Base-by-base conservation (phyloP, 1,140 invertebrate genomes). In the Rhopalosiphum padi region DNA sequence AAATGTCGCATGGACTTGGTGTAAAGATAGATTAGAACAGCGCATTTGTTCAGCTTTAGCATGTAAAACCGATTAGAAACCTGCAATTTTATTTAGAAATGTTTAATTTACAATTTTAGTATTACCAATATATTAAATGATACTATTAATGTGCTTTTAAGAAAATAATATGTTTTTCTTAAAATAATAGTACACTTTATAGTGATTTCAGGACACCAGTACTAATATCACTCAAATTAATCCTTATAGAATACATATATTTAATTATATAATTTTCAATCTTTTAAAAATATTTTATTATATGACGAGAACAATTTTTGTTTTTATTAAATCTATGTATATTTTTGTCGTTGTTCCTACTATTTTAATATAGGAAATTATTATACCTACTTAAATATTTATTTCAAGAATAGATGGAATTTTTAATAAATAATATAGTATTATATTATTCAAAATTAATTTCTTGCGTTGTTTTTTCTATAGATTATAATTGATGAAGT, bases 21-120 rank as follows among this genome's bases (percentile, higher is more conserved):
- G 95, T 94, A 94, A 91, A 35, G 94, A 94, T n/a, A 94, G 95
- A 35, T 93, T 95, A 18, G 95, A 95, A 82, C 95, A 94, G 37
- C 93, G 94, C 51, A 93, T 94, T 25, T 95, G 95, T 94, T 94
- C 94, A 68, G 93, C 94, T 8, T 91, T 94, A 90, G 94, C 94
- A 6, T 95, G 95, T 91, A 94, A 82, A 90, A 55, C 82, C 3
- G 35, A 92, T 92, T 92, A 92, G 46, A 82, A 48, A 51, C 23
- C 15, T 15, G 11, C 9, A 41, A 90, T 68, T 60, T n/a, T 21
- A n/a, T 25, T 68, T 88, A 23, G 9, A 51, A 51, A 11, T 30
- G 23, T 48, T 86, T 46, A 30, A 25, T 88, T 51, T 51, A 88
- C n/a, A 48, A 51, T 22, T 53, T 51, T 53, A 51, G 35, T 48